Percentiles rank a stretch among this genome's conserved stretches.
These are phyloP conservation scores for Electrophaes corylata DNA, from an alignment of 2,888 invertebrate species.

Conservation along the genomic window DNA sequence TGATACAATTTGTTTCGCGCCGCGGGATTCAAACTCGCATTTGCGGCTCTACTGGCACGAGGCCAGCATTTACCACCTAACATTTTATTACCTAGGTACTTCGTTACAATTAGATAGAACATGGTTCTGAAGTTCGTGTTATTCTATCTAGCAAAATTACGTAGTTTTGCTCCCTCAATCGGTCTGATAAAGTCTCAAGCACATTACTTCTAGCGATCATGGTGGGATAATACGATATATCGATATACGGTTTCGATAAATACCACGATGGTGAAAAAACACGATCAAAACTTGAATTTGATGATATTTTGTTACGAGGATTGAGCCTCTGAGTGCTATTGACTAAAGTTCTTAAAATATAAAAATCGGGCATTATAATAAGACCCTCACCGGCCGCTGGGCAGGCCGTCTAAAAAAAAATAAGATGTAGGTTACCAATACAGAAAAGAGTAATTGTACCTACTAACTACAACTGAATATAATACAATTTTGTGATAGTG, in stretches of 20 bases:
- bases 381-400: background rate
- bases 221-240: too few relatives aligned
- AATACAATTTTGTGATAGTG: background rate
- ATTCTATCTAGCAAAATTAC: background rate
- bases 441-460: background rate
- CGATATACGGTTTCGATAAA: too few relatives aligned
- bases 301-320: too few relatives aligned
- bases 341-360: too few relatives aligned
- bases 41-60: slow-evolving; percentile 11
- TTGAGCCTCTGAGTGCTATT: too few relatives aligned
- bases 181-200: background rate
- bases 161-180: background rate
- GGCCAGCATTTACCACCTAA: slow-evolving; percentile 12
- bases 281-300: too few relatives aligned
- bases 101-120: slow-evolving; percentile 8
- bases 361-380: too few relatives aligned
- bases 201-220: too few relatives aligned
- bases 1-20: slow-evolving; percentile 17
- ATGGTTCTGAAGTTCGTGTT: background rate
- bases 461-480: background rate
- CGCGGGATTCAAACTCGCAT: slow-evolving; percentile 16
- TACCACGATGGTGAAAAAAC: too few relatives aligned
- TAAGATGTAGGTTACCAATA: background rate
- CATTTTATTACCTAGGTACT: slow-evolving; percentile 12
- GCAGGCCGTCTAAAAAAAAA: background rate